Evolutionary conservation across 64 coral and sea anemone species (phyloP).

Genomic region (Astreopora myriophthalma): DNA sequence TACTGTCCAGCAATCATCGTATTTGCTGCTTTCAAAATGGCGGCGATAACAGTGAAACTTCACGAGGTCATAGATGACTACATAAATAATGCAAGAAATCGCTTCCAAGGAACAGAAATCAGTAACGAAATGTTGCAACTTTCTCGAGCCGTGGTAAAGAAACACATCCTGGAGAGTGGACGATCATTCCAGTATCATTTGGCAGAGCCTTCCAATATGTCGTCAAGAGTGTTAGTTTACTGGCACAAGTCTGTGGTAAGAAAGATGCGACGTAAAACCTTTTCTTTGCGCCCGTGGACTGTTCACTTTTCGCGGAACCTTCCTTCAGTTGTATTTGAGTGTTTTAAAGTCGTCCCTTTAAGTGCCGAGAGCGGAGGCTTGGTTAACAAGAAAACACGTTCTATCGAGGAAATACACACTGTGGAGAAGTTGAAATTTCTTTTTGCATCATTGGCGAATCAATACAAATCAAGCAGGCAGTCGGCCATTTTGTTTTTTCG

Average conservation of each 20-base stretch:
- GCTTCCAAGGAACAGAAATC: not conserved
- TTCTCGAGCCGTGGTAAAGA: conserved; percentile 47
- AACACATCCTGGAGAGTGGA: conserved; percentile 15
- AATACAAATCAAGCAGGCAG: too few relatives aligned
- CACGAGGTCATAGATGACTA: not conserved
- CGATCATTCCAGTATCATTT: conserved; percentile 47
- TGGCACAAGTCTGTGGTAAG: conserved; percentile 37
- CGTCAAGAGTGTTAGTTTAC: not conserved
- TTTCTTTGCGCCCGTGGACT: not conserved
- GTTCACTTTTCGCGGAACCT: not conserved
- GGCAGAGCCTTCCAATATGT: conserved; percentile 11
- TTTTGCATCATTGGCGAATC: too few relatives aligned
- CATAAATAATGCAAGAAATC: conserved; percentile 6
- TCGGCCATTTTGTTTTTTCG: too few relatives aligned
- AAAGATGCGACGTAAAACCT: conserved; percentile 27
- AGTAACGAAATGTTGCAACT: conserved; percentile 40
- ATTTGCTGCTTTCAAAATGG: not conserved
- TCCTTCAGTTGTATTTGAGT: not conserved
- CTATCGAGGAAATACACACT: conserved; percentile 28
- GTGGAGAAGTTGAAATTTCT: too few relatives aligned
- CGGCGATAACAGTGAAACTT: not conserved
- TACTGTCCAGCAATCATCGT: not conserved
- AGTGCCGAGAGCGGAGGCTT: not conserved
- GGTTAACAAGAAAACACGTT: not conserved
- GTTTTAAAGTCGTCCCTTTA: not conserved